phyloP scores from a whole-genome alignment of 2,113 vertebrate species.

The Excalfactoria chinensis region DNA sequence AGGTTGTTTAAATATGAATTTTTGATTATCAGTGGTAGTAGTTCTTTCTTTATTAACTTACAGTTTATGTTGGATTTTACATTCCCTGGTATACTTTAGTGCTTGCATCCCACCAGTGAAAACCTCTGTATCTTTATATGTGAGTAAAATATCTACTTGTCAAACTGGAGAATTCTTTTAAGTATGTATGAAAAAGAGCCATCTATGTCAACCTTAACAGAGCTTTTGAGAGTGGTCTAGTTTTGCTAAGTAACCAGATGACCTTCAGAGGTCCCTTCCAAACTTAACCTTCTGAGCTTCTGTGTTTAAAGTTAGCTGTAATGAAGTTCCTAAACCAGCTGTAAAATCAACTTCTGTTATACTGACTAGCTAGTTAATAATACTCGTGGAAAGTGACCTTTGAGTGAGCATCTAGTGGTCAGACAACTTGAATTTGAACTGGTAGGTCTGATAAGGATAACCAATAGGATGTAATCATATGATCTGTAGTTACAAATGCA shows the following conservation, averaged over 20 bases:
- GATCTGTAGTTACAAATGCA: not conserved
- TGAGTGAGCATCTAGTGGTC: not conserved
- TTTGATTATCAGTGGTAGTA: not conserved
- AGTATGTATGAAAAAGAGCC: not conserved
- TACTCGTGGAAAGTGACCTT: not conserved
- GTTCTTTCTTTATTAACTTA: not conserved
- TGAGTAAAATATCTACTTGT: not conserved
- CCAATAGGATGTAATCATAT: not conserved
- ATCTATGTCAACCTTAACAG: not conserved
- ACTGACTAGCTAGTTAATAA: not conserved
- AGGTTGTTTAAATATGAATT: not conserved
- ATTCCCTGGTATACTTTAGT: not conserved
- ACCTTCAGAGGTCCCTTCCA: not conserved
- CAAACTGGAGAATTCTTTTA: not conserved
- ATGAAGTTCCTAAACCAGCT: not conserved
- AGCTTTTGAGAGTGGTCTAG: not conserved
- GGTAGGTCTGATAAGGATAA: not conserved
- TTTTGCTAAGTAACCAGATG: not conserved
- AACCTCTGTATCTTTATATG: not conserved
- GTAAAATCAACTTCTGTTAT: not conserved
- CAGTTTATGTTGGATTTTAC: not conserved
- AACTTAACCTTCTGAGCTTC: not conserved
- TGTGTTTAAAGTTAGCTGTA: not conserved
- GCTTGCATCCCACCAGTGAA: not conserved
- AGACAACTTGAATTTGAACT: not conserved